Evolutionary conservation across 2,113 vertebrate genomes (phyloP).

Genomic region (Dipodomys spectabilis): DNA sequence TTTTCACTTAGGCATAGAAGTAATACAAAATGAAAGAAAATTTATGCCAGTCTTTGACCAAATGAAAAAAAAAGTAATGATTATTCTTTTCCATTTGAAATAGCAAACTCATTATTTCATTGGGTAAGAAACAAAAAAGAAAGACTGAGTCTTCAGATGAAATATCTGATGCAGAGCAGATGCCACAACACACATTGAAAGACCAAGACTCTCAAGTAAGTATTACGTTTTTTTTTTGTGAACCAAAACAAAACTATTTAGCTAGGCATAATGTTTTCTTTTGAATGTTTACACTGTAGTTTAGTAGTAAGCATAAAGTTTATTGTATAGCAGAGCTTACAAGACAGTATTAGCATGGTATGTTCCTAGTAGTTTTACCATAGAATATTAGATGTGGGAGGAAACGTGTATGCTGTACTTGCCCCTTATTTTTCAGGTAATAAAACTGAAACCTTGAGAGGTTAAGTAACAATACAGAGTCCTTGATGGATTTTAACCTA

Average conservation of each 20-base stretch:
- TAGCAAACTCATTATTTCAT: constrained; percentile 98
- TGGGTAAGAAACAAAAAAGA: constrained; percentile 97
- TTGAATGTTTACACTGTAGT: constrained; percentile 34
- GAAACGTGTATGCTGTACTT: constrained; percentile 19
- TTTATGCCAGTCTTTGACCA: constrained; percentile 26
- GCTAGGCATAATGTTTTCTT: constrained; percentile 59
- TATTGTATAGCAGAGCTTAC: constrained; percentile 7
- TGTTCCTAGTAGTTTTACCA: not conserved
- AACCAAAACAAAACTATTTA: constrained; percentile 57
- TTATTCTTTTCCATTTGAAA: constrained; percentile 66
- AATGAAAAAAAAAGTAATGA: constrained; percentile 17
- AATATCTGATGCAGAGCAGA: constrained; percentile 93
- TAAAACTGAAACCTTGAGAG: constrained; percentile 58
- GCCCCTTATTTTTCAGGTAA: constrained; percentile 58
- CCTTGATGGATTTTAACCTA: constrained; percentile 52
- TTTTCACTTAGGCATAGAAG: constrained; percentile 16
- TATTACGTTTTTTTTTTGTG: constrained; percentile 34
- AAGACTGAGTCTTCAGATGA: constrained; percentile 97
- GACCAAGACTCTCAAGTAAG: constrained; percentile 93
- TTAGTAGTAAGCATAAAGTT: constrained; percentile 49
- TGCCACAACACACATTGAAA: constrained; percentile 88
- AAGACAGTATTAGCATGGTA: constrained; percentile 37
- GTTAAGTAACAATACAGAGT: constrained; percentile 51
- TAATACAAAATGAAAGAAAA: not conserved
- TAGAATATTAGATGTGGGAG: constrained; percentile 60